Evolutionary conservation across 2,113 vertebrate species (phyloP).

Genomic region (Cottus gobio): DNA sequence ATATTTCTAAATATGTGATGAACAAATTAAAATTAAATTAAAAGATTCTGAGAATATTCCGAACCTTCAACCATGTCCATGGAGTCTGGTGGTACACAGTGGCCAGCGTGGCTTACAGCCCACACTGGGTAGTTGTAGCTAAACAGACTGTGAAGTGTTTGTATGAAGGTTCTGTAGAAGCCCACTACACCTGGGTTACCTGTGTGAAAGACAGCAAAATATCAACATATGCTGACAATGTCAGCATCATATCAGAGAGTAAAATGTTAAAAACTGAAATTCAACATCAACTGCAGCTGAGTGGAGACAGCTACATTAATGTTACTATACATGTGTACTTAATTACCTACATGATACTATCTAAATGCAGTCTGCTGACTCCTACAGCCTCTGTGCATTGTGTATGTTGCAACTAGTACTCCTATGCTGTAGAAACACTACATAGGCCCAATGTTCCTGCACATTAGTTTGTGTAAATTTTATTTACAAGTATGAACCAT

Average conservation of each 20-base stretch:
- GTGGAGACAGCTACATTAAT: neutral
- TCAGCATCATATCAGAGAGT: neutral
- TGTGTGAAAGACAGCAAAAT: conserved; percentile 60
- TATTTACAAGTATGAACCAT: too few relatives aligned
- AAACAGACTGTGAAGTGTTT: conserved; percentile 84
- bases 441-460: too few relatives aligned
- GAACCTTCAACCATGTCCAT: conserved; percentile 91
- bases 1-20: neutral
- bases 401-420: too few relatives aligned
- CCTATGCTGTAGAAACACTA: too few relatives aligned
- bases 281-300: neutral
- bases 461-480: too few relatives aligned
- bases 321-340: neutral
- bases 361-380: too few relatives aligned
- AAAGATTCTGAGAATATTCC: neutral
- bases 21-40: too few relatives aligned
- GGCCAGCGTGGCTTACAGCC: conserved; percentile 93
- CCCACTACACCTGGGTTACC: conserved; percentile 93
- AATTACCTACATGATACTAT: neutral
- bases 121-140: conserved; percentile 88
- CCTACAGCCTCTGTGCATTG: too few relatives aligned
- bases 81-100: conserved; percentile 84
- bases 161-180: conserved; percentile 91
- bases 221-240: neutral
- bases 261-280: neutral